A percentile compares a stretch with the other conserved stretches of the same genome.
These are phyloP conservation scores for Thymelicus sylvestris DNA, from an alignment of 2,888 invertebrate genomes.

Conservation along the genomic window DNA sequence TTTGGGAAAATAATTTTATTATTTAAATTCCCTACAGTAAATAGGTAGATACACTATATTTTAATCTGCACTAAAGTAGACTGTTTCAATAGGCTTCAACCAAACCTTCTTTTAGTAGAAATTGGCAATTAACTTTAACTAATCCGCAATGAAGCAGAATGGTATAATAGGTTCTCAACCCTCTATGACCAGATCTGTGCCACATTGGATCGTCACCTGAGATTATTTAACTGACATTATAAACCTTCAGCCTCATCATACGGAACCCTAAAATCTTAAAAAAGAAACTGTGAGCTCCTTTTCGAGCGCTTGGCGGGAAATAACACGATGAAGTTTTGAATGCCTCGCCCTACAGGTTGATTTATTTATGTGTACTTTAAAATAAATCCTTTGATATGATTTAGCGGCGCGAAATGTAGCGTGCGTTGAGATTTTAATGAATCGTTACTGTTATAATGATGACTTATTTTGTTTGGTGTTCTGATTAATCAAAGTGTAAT, in stretches of 20 bases:
- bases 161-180: no score
- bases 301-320: conserved; percentile 44
- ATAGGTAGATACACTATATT: no score
- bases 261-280: conserved; percentile 25
- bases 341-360: conserved; percentile 34
- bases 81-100: no score
- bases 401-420: conserved; percentile 36
- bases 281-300: conserved; percentile 50
- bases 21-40: no score
- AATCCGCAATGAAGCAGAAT: no score
- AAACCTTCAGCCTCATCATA: not conserved
- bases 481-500: conserved; percentile 1
- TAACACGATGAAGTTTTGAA: conserved; percentile 40
- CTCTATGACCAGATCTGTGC: no score
- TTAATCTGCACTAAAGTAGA: no score
- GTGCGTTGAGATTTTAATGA: conserved; percentile 31
- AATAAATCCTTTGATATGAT: conserved; percentile 36
- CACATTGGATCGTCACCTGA: no score
- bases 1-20: no score
- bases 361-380: conserved; percentile 33
- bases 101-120: no score
- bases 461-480: conserved; percentile 20
- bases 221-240: no score
- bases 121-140: no score
- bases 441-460: conserved; percentile 34